phyloP scores from a whole-genome alignment of 2,888 invertebrate genomes.

The Leptinotarsa peninsularis region DNA sequence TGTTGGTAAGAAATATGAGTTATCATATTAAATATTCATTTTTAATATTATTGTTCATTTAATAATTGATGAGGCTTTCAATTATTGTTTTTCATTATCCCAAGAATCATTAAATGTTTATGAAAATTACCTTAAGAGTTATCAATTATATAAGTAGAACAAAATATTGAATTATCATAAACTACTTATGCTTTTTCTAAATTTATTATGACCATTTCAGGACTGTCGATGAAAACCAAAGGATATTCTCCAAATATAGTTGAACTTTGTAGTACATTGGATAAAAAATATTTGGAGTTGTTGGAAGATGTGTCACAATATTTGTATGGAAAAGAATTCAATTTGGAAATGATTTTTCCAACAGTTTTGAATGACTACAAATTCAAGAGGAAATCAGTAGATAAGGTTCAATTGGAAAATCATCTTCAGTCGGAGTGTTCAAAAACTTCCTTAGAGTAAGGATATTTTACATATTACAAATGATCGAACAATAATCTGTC shows the following conservation, averaged over 20 bases:
- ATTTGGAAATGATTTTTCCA: slow-evolving; percentile 45
- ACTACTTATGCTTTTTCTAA: no score
- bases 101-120: no score
- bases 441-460: slow-evolving; percentile 68
- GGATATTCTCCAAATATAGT: slow-evolving; percentile 83
- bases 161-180: no score
- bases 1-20: slow-evolving; percentile 50
- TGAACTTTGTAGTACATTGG: slow-evolving; percentile 75
- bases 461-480: not conserved
- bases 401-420: slow-evolving; percentile 68
- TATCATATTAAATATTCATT: no score
- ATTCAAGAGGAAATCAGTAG: slow-evolving; percentile 63
- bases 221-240: slow-evolving; percentile 80
- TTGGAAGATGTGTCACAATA: slow-evolving; percentile 78
- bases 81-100: no score
- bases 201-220: slow-evolving; percentile 43
- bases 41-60: no score
- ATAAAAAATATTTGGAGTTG: slow-evolving; percentile 73
- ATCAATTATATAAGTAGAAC: no score
- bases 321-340: slow-evolving; percentile 70
- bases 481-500: not conserved
- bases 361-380: slow-evolving; percentile 50
- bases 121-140: no score
- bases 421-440: slow-evolving; percentile 70
- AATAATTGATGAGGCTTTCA: no score